These are phyloP conservation scores for Biston betularia DNA, from an alignment of 2,888 invertebrate genomes.

Conservation along the genomic window DNA sequence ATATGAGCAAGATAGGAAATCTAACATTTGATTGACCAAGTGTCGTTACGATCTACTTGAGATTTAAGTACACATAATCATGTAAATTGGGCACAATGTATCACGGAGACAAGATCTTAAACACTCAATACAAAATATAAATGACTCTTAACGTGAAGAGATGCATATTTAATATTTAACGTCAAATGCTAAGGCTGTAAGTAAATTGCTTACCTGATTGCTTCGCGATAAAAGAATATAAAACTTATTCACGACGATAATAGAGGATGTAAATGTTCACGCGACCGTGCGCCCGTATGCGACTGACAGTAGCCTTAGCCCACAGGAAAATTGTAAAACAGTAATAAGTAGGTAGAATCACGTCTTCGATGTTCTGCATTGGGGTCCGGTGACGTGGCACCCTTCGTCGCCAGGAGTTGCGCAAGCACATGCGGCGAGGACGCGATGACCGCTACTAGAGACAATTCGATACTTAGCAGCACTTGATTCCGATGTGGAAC, in stretches of 20 bases:
- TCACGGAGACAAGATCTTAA: conserved; percentile 16
- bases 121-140: conserved; percentile 13
- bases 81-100: conserved; percentile 20
- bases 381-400: conserved; percentile 69
- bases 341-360: conserved; percentile 73
- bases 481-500: conserved; percentile 49
- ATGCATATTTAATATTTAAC: conserved; percentile 27
- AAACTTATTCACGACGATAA: conserved; percentile 36
- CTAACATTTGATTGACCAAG: conserved; percentile 38
- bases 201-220: conserved; percentile 33
- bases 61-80: conserved; percentile 22
- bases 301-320: conserved; percentile 50
- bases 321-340: conserved; percentile 74
- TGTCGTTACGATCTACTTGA: conserved; percentile 33
- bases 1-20: conserved; percentile 24
- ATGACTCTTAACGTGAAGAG: conserved; percentile 24
- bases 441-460: conserved; percentile 56
- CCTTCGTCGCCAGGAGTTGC: conserved; percentile 59
- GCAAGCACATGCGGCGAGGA: conserved; percentile 71
- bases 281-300: conserved; percentile 44
- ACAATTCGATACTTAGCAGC: conserved; percentile 44
- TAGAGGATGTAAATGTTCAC: conserved; percentile 45
- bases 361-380: conserved; percentile 59
- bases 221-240: conserved; percentile 32
- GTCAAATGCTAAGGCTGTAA: conserved; percentile 38